Evolutionary conservation across 1,140 invertebrate genomes (phyloP).

Genomic region (Apolygus lucorum): DNA sequence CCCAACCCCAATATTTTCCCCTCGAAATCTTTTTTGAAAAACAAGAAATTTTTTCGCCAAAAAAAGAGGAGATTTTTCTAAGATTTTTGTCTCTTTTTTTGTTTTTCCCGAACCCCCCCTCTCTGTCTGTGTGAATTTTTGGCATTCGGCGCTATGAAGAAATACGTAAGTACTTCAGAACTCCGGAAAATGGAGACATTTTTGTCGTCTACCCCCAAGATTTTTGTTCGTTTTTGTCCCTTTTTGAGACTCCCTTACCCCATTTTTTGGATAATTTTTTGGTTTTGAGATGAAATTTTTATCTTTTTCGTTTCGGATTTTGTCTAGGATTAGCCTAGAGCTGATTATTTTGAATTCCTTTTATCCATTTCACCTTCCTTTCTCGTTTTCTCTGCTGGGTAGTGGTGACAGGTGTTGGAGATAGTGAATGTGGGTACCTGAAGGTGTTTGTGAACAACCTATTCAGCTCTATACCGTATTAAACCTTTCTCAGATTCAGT

Average conservation of each 20-base stretch:
- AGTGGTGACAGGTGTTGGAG: too few relatives aligned
- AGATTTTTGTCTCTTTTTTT: background rate
- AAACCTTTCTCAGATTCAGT: too few relatives aligned
- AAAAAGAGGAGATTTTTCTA: background rate
- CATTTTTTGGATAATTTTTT: slow-evolving; percentile 11
- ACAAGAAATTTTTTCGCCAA: background rate
- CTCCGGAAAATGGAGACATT: background rate
- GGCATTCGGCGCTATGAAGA: slow-evolving; percentile 20
- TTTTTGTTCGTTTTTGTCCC: slow-evolving; percentile 21
- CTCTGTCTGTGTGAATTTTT: slow-evolving; percentile 25
- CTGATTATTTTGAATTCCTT: background rate
- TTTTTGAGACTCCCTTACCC: slow-evolving; percentile 20
- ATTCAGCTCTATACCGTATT: too few relatives aligned
- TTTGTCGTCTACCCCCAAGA: slow-evolving; percentile 9
- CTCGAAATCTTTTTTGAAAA: background rate
- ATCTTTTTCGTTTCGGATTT: slow-evolving; percentile 6
- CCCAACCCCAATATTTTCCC: background rate
- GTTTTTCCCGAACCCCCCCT: slow-evolving; percentile 4
- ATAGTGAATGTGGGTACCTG: too few relatives aligned
- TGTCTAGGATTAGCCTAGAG: slow-evolving; percentile 22
- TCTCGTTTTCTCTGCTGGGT: background rate
- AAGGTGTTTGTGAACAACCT: too few relatives aligned
- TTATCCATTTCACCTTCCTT: background rate
- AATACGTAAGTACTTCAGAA: slow-evolving; percentile 7
- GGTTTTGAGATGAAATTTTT: slow-evolving; percentile 18